Conservation (phyloP, 1,140 invertebrate genomes). For the Lepidurus couesii region DNA sequence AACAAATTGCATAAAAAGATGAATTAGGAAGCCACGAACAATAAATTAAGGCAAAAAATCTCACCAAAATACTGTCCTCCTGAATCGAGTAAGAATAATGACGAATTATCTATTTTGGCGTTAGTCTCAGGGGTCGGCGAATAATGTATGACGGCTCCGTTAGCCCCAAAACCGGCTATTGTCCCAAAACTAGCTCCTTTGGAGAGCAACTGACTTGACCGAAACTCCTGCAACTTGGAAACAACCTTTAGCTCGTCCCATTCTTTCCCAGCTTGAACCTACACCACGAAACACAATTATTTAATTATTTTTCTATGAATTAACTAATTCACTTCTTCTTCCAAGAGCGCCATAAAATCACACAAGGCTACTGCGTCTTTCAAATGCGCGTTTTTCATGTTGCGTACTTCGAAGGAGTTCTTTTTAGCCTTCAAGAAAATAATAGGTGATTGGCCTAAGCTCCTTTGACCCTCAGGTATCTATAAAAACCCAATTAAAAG, state of each 20-base stretch:
- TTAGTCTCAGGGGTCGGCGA: conserved; percentile 67
- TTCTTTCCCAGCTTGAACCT: conserved; percentile 40
- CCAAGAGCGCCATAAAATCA: conserved; percentile 80
- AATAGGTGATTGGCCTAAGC: conserved; percentile 44
- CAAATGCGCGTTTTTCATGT: conserved; percentile 80
- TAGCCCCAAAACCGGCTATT: conserved; percentile 79
- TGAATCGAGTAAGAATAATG: conserved; percentile 55
- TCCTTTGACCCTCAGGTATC: conserved; percentile 37
- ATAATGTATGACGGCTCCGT: conserved; percentile 89
- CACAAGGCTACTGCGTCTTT: conserved; percentile 83
- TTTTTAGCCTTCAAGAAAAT: conserved; percentile 53
- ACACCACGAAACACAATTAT: conserved; percentile 38
- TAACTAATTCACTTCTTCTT: conserved; percentile 54
- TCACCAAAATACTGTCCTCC: conserved; percentile 52
- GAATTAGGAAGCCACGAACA: not conserved
- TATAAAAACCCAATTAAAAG: conserved; percentile 27
- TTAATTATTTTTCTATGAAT: conserved; percentile 47
- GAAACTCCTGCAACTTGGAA: conserved; percentile 56
- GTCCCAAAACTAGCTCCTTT: conserved; percentile 76
- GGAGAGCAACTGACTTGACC: conserved; percentile 61
- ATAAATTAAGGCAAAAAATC: conserved; percentile 35
- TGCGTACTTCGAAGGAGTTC: conserved; percentile 67
- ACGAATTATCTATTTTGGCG: conserved; percentile 56
- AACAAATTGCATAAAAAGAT: conserved; percentile 24
- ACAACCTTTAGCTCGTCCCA: conserved; percentile 66